Evolutionary conservation across 1,140 invertebrate genomes (phyloP).

Genomic region (fruit fly (Drosophila melanogaster)): DNA sequence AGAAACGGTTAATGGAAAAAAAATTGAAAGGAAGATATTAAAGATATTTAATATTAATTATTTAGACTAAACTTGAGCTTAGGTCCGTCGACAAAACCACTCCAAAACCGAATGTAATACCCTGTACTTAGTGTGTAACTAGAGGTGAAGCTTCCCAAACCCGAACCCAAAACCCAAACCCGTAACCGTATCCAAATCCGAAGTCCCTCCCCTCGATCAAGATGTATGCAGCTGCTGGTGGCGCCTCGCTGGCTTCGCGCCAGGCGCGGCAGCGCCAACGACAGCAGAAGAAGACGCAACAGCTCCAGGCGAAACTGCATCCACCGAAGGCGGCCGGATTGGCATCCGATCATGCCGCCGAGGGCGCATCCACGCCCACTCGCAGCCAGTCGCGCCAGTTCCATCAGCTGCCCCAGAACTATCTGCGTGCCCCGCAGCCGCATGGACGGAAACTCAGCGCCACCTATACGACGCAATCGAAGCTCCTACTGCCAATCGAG

Average conservation of each 20-base stretch:
- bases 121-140: conserved; percentile 53
- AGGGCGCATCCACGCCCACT: conserved; percentile 74
- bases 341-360: conserved; percentile 68
- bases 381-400: conserved; percentile 85
- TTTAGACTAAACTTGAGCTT: conserved; percentile 7
- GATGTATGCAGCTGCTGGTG: conserved; percentile 91
- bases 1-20: neutral
- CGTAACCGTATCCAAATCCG: neutral
- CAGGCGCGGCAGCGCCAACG: conserved; percentile 87
- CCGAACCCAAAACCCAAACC: neutral
- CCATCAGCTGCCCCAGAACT: conserved; percentile 85
- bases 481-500: conserved; percentile 83
- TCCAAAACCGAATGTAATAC: conserved; percentile 50
- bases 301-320: conserved; percentile 84
- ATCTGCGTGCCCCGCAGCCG: conserved; percentile 78
- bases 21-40: neutral
- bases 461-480: conserved; percentile 82
- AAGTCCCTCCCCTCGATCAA: conserved; percentile 41
- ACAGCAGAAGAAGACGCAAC: conserved; percentile 85
- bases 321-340: conserved; percentile 82
- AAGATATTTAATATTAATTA: neutral
- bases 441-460: conserved; percentile 82
- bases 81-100: conserved; percentile 10
- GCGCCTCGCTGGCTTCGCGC: conserved; percentile 89
- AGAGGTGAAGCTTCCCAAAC: conserved; percentile 20